Percentiles rank a stretch among this genome's conserved stretches.
Conservation (phyloP, 2,888 invertebrate genomes). For the Drosophila anomalipes region DNA sequence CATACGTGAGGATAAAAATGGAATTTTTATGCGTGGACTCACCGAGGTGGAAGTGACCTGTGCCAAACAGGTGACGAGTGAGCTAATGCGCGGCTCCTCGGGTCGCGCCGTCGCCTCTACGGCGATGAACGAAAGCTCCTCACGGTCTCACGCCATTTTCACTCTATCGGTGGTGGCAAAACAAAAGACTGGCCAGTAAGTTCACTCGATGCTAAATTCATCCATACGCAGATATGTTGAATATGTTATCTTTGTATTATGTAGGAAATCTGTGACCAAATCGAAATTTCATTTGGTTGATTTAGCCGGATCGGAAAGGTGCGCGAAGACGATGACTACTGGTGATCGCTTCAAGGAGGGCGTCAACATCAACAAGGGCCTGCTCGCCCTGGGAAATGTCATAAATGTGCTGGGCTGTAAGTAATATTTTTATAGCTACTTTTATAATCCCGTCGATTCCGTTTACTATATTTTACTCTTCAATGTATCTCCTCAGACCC, state of each 20-base stretch:
- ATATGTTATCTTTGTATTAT: neutral
- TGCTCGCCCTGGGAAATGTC: constrained; percentile 96
- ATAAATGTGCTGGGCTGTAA: constrained; percentile 95
- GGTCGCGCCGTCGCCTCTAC: constrained; percentile 94
- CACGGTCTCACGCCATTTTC: constrained; percentile 96
- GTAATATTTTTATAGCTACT: constrained; percentile 27
- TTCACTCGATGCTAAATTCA: neutral
- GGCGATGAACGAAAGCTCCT: constrained; percentile 96
- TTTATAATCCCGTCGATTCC: neutral
- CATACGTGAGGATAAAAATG: constrained; percentile 91
- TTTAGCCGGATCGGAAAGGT: constrained; percentile 95
- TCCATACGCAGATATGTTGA: neutral
- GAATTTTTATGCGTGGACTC: constrained; percentile 88
- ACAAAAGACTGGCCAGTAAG: constrained; percentile 88
- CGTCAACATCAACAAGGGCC: constrained; percentile 95
- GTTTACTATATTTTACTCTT: neutral
- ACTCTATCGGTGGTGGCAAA: constrained; percentile 90
- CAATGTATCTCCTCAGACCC: neutral
- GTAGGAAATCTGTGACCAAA: constrained; percentile 89
- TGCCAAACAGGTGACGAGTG: constrained; percentile 89
- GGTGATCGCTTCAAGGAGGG: constrained; percentile 96
- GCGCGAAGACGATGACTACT: constrained; percentile 95
- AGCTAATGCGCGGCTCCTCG: constrained; percentile 89
- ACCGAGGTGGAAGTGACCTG: constrained; percentile 88
- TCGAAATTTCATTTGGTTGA: constrained; percentile 97